Evolutionary conservation across 2,888 invertebrate species (phyloP).

Genomic region (Ophioninae sp.): DNA sequence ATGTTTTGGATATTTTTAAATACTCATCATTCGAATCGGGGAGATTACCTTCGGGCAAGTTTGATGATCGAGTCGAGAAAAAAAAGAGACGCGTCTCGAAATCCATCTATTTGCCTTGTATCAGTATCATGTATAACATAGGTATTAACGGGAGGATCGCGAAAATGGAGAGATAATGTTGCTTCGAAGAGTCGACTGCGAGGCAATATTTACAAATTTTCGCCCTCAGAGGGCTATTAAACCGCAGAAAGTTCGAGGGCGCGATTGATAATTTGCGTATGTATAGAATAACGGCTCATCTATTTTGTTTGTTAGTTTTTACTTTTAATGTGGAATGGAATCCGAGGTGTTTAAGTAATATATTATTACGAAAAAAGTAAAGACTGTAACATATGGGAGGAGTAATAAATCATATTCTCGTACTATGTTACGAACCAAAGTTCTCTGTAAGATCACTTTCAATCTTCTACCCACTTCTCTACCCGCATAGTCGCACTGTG

Average conservation of each 20-base stretch:
- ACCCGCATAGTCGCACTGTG: neutral
- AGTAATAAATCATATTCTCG: constrained; percentile 68
- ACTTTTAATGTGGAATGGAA: constrained; percentile 44
- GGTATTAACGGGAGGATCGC: constrained; percentile 29
- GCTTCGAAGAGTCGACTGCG: neutral
- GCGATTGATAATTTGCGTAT: constrained; percentile 53
- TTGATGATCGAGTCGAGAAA: neutral
- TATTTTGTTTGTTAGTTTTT: constrained; percentile 47
- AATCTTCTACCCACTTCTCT: neutral
- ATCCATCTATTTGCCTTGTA: constrained; percentile 22
- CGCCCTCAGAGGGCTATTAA: neutral
- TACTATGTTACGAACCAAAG: constrained; percentile 55
- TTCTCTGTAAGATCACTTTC: constrained; percentile 38
- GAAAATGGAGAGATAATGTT: neutral
- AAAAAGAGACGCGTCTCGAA: constrained; percentile 3
- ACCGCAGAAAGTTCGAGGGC: constrained; percentile 5
- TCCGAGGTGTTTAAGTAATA: constrained; percentile 54
- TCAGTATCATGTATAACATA: constrained; percentile 49
- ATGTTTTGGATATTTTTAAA: constrained; percentile 9
- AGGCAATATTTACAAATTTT: constrained; percentile 21
- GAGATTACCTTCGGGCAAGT: constrained; percentile 8
- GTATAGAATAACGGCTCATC: constrained; percentile 39
- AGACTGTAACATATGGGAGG: constrained; percentile 61
- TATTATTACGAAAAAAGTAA: constrained; percentile 56
- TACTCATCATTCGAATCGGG: constrained; percentile 12